Conservation (phyloP, 2,888 invertebrate genomes). For the Drosophila meridionalis region DNA sequence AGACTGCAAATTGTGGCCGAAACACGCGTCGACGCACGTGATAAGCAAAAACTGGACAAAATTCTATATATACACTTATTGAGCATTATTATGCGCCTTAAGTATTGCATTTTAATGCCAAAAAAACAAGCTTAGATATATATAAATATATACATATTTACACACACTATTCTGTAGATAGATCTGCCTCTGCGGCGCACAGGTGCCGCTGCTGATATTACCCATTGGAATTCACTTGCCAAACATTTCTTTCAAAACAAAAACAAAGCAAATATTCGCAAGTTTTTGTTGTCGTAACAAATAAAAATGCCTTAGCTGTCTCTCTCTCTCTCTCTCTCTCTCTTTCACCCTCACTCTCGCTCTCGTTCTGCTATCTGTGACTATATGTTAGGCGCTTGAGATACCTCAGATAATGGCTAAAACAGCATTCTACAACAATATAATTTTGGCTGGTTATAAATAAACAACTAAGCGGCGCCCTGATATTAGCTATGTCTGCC, state of each 20-base stretch:
- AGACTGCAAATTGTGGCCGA: neutral
- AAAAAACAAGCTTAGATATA: conserved; percentile 3
- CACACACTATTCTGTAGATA: conserved; percentile 3
- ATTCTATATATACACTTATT: neutral
- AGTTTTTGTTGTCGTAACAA: conserved; percentile 36
- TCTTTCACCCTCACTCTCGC: neutral
- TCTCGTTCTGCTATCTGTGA: conserved; percentile 15
- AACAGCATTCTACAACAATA: conserved; percentile 52
- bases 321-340: neutral
- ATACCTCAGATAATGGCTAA: conserved; percentile 54
- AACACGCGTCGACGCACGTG: conserved; percentile 6
- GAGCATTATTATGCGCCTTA: neutral
- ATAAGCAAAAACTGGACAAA: neutral
- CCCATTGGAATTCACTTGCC: conserved; percentile 45
- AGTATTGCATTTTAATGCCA: neutral
- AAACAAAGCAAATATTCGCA: conserved; percentile 42
- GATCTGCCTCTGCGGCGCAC: conserved; percentile 2
- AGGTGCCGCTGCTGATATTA: conserved; percentile 30
- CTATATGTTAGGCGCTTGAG: conserved; percentile 31
- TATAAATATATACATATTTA: neutral
- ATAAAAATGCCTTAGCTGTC: conserved; percentile 10
- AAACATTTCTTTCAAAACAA: conserved; percentile 43
- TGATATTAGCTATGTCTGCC: conserved; percentile 2
- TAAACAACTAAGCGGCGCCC: conserved; percentile 27
- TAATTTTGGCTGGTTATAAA: conserved; percentile 23